Conservation (phyloP, 2,888 invertebrate species). For the Himalopsyche japonica region DNA sequence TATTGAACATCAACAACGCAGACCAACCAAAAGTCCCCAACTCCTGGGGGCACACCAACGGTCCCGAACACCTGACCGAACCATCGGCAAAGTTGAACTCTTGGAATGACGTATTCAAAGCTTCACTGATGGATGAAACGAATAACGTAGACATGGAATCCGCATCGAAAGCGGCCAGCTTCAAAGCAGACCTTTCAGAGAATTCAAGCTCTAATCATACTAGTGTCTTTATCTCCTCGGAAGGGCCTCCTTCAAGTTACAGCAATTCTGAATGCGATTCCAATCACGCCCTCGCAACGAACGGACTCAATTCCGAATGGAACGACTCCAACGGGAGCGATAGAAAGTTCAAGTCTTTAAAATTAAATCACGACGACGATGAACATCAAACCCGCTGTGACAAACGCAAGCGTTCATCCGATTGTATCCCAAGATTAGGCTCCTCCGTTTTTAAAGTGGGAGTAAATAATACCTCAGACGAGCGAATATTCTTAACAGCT, state of each 20-base stretch:
- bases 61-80: conserved; percentile 20
- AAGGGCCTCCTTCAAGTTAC: conserved; percentile 28
- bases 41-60: conserved; percentile 28
- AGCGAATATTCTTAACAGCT: conserved; percentile 14
- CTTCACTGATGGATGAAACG: not conserved
- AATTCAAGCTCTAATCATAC: conserved; percentile 36
- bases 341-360: not conserved
- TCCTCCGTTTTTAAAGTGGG: conserved; percentile 24
- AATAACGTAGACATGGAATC: not conserved
- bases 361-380: conserved; percentile 15
- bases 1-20: conserved; percentile 41
- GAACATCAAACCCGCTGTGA: not conserved
- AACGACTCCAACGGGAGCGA: conserved; percentile 26
- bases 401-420: not conserved
- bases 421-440: not conserved
- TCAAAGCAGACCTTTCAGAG: conserved; percentile 12
- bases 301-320: conserved; percentile 33
- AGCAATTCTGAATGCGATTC: conserved; percentile 29
- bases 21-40: conserved; percentile 1
- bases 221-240: conserved; percentile 33
- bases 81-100: not conserved
- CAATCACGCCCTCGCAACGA: conserved; percentile 27
- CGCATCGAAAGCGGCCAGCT: not conserved
- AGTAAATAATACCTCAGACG: not conserved
- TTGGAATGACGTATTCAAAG: not conserved